Evolutionary conservation across 2,113 vertebrate genomes (phyloP), one percentile per base, ranked within the genome.

Genomic region (Ailurus styani): DNA sequence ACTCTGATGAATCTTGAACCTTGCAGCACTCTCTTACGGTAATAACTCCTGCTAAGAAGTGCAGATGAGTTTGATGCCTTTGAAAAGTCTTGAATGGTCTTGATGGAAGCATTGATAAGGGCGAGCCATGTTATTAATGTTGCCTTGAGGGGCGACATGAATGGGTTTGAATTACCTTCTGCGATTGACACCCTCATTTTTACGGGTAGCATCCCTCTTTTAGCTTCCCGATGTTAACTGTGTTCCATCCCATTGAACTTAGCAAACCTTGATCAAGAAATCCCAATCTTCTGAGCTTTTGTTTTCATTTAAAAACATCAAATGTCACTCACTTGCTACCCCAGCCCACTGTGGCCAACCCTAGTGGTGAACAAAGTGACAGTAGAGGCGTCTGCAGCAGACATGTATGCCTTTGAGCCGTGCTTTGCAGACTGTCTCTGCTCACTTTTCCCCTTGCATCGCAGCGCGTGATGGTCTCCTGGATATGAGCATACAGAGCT

Each of bases 371-470:
- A 15, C 31, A 10, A 45, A 14, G 42, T 45, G 70, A 34, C 3
- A 2, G 4, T 3, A 6, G 40, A 34, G 20, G 17, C 4, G 9
- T 21, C 23, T 3, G 2, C 29, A 31, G 6, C 47, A 15, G 68
- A 45, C 62, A 2, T 5, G 15, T 1, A 1, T 14, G 17, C 70
- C 0, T 0, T 25, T 1, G 42, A 9, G 18, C 18, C 2, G 5
- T 4, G 60, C 6, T n/a, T 45, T 20, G 1, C 42, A 50, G 18
- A 37, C 10, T 4, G 0, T 4, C 0, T 68, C 25, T 5, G 54
- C 4, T 75, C 62, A 7, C 34, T 62, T 29, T 75, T 85, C 14
- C 4, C 18, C 31, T 57, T 47, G n/a, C 5, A 4, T 94, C 20
- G 0, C 12, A 73, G 23, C 6, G 14, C 15, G 2, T 2, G 5